These are phyloP conservation scores for Artibeus jamaicensis DNA, from an alignment of 2,797 vertebrate species.

Conservation along the genomic window DNA sequence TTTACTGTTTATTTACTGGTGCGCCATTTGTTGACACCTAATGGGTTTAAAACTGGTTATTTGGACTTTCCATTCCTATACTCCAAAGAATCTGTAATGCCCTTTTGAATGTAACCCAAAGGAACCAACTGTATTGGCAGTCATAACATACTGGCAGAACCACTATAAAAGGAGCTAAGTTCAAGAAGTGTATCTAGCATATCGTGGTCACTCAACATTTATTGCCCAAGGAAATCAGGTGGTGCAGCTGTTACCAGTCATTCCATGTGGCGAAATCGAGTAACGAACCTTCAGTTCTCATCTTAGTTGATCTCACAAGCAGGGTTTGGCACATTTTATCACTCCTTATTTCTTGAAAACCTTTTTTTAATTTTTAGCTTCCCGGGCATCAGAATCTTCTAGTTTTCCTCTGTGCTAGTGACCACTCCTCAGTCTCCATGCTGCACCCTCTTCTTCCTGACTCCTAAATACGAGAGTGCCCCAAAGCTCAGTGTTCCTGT, in stretches of 20 bases:
- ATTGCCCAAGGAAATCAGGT: not conserved
- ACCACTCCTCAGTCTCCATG: not conserved
- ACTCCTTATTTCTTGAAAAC: not conserved
- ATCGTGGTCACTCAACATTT: not conserved
- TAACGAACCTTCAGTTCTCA: not conserved
- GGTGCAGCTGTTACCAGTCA: not conserved
- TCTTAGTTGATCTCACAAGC: not conserved
- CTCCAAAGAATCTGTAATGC: not conserved
- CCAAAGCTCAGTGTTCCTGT: not conserved
- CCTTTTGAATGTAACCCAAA: not conserved
- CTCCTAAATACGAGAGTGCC: not conserved
- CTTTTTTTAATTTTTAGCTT: not conserved
- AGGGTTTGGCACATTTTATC: not conserved
- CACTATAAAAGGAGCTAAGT: not conserved
- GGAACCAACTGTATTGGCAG: not conserved
- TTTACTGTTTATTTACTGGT: not conserved
- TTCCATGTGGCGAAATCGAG: not conserved
- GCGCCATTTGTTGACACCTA: not conserved
- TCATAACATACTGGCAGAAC: not conserved
- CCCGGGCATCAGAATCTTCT: not conserved
- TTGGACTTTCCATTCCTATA: not conserved
- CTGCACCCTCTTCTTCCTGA: not conserved
- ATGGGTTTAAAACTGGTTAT: not conserved
- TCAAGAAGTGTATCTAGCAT: not conserved
- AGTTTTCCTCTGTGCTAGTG: not conserved